Base-by-base conservation (phyloP, 1,140 invertebrate genomes). In the Ceratitis capitata region DNA sequence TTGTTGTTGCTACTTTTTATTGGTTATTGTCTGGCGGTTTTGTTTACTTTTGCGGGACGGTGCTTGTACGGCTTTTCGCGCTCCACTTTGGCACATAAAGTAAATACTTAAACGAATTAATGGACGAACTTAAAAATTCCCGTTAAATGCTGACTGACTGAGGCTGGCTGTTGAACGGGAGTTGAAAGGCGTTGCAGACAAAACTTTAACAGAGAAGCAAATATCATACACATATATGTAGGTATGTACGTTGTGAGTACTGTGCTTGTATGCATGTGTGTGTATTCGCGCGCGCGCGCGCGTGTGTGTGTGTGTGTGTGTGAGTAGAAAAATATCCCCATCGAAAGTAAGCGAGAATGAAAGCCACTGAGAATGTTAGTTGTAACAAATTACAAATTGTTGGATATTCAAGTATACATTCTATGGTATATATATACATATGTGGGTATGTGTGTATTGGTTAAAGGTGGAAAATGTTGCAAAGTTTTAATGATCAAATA, bases 11-110 rank as follows among this genome's bases (percentile, higher is more conserved):
- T 56, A 16, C 19, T n/a, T 82, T 29, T 53, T 35, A 53, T 83
- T 53, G 35, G 47, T 53, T 83, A 53, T 56, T 83, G 51, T 61
- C 51, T 53, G 49, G 49, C 53, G n/a, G 83, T 84, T 61, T 84
- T 84, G 83, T 84, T 84, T 84, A 84, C 51, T 84, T 84, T 84
- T 84, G 83, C 83, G 83, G 83, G 83, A 84, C 83, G 83, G 83
- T 84, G 83, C 39, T 23, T 51, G 45, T 10, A 9, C 12, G n/a
- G 47, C 47, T 47, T 78, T 78, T 42, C 42, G 69, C 69, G 69
- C 69, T 78, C 69, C 39, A 78, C 69, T 78, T 78, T 78, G 69
- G 69, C 69, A 78, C 69, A 45, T 78, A 10, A 78, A 78, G 69
- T 78, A 78, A 78, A 78, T 78, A 78, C 69, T 78, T 78, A 78